Evolutionary conservation across 2,113 vertebrate species (phyloP), one percentile per base, ranked within the genome.

Genomic region (Burhinus oedicnemus): DNA sequence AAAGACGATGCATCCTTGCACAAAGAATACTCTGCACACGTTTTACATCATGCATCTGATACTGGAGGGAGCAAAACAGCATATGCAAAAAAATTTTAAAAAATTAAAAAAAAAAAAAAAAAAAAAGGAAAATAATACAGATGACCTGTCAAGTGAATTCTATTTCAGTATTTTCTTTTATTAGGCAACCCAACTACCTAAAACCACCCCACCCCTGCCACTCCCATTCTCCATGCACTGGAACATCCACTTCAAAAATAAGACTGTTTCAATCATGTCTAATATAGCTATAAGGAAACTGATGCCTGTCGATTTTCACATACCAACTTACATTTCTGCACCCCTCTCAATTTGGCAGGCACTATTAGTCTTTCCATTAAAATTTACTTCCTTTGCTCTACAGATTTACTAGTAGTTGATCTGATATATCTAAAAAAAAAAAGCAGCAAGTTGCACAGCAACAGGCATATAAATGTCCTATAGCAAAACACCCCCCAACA

Each of bases 231-330:
- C 52, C 54, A 15, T 42, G n/a, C 66, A 76, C 81, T 77, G 52
- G 54, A 95, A 96, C 36, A 83, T 94, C 84, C 81, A 87, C 70
- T 91, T 94, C 71, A 91, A 55, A 95, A 96, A 54, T 83, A 69
- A 72, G 49, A 69, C 66, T 93, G 74, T 95, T 96, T 95, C 82
- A 94, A 74, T 70, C 42, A n/a, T 2, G 23, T 54, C 90, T 74
- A n/a, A 49, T 9, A 64, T 2, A 45, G 89, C 60, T 68, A 47
- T 34, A 83, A 74, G 38, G 45, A 95, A 97, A 91, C 36, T 18
- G 30, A 77, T 89, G 71, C 69, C 88, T 84, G 72, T n/a, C 9
- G 2, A 60, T 94, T 70, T 81, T 90, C 78, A 85, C 60, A 65
- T 29, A 88, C 44, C 79, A 92, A 22, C 55, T 88, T 27, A 44